A percentile compares a stretch with the other conserved stretches of the same genome.
Evolutionary conservation across 2,888 invertebrate genomes (phyloP).

Genomic region (Tolmerus cingulatus): DNA sequence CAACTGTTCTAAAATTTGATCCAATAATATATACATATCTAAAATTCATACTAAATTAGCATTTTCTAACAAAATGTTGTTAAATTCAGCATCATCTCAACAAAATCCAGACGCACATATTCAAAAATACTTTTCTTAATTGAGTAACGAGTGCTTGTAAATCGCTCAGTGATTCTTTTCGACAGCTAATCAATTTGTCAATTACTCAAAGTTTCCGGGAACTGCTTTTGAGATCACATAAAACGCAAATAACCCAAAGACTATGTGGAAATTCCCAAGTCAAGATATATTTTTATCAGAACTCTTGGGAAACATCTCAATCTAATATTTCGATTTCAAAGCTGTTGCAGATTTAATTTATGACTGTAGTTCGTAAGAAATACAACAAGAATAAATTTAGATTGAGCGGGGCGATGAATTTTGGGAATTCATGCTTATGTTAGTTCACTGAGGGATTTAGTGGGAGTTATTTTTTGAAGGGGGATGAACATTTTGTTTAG

Average conservation of each 20-base stretch:
- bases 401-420: neutral
- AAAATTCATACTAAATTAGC: too few species aligned
- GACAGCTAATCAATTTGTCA: neutral
- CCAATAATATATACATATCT: too few species aligned
- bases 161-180: neutral
- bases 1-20: too few species aligned
- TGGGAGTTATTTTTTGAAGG: neutral
- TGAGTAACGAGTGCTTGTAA: neutral
- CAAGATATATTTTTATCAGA: neutral
- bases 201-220: neutral
- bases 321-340: neutral
- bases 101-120: neutral
- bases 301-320: neutral
- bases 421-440: neutral
- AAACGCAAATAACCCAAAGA: neutral
- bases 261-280: neutral
- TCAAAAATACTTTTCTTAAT: neutral
- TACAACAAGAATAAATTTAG: neutral
- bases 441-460: neutral
- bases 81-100: neutral
- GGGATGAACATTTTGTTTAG: neutral
- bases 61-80: too few species aligned
- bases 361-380: neutral
- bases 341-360: neutral
- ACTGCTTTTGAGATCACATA: neutral